Percentiles rank a stretch among this genome's conserved stretches.
phyloP scores from a whole-genome alignment of 37 sponge, comb jelly and placozoan genomes.

The Spongia lamella region DNA sequence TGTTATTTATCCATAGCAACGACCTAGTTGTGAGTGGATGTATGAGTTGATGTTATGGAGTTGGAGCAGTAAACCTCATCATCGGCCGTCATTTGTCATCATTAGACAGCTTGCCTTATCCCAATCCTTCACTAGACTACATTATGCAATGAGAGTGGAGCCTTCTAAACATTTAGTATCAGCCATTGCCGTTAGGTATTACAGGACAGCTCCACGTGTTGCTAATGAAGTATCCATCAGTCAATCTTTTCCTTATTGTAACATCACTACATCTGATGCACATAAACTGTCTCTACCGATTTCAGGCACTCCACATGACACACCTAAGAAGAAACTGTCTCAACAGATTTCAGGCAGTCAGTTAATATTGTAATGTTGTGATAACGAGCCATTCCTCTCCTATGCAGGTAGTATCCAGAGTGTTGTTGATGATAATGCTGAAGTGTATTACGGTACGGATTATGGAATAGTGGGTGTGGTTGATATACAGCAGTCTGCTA shows the following conservation, averaged over 20 bases:
- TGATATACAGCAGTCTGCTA: slow-evolving; percentile 15
- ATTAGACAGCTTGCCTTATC: slow-evolving; percentile 33
- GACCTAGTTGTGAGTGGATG: slow-evolving; percentile 45
- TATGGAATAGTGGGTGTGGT: slow-evolving; percentile 40
- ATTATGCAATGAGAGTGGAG: slow-evolving; percentile 11
- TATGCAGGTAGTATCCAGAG: not conserved
- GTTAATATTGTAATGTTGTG: not conserved
- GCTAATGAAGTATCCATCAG: no score
- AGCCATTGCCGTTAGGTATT: not conserved
- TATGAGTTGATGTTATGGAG: slow-evolving; percentile 90
- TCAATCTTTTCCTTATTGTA: no score
- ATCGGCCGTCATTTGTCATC: slow-evolving; percentile 62
- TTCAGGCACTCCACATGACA: not conserved
- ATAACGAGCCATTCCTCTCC: not conserved
- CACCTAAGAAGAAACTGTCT: not conserved
- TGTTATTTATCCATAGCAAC: slow-evolving; percentile 14
- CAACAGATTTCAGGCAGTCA: not conserved
- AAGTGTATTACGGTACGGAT: slow-evolving; percentile 67
- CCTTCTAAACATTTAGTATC: not conserved
- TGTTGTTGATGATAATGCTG: not conserved
- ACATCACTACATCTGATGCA: no score
- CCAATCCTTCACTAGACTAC: slow-evolving; percentile 27
- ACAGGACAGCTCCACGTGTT: not conserved
- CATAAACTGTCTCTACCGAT: no score
- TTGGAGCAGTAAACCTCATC: slow-evolving; percentile 72